A percentile compares a stretch with the other conserved stretches of the same genome.
Evolutionary conservation across 1,140 invertebrate genomes (phyloP).

Genomic region (Diorhabda carinulata): DNA sequence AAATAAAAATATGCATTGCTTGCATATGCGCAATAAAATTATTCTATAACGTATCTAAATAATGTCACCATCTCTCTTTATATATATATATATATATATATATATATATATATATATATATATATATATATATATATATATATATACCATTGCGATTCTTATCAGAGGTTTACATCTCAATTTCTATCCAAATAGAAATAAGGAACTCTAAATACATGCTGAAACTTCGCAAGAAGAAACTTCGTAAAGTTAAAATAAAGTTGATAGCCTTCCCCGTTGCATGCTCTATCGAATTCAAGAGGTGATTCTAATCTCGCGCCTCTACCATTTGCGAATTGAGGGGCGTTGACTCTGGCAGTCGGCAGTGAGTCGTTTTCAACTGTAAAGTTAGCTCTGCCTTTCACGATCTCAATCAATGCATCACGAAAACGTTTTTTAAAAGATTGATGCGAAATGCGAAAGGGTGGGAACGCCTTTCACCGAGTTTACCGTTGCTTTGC

Average conservation of each 20-base stretch:
- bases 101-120: too few species aligned
- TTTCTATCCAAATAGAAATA: too few species aligned
- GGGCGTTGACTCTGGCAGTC: constrained; percentile 8
- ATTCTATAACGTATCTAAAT: too few species aligned
- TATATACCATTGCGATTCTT: too few species aligned
- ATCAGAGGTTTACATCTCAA: too few species aligned
- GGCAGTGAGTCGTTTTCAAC: constrained; percentile 10
- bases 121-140: too few species aligned
- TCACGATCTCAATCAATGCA: constrained; percentile 24
- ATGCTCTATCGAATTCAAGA: constrained; percentile 13
- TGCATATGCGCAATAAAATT: too few species aligned
- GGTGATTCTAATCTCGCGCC: constrained; percentile 25
- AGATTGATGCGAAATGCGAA: constrained; percentile 26
- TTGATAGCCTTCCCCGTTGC: constrained; percentile 4
- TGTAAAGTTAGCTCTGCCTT: constrained; percentile 16
- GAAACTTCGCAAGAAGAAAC: neutral
- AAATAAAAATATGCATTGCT: too few species aligned
- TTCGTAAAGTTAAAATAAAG: neutral
- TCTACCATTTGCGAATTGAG: constrained; percentile 19
- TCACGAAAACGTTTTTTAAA: constrained; percentile 25
- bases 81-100: too few species aligned
- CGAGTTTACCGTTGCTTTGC: neutral
- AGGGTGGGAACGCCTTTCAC: constrained; percentile 15
- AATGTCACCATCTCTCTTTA: too few species aligned
- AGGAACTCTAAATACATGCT: neutral